These are phyloP conservation scores for Idaea biselata DNA, from an alignment of 2,888 invertebrate genomes.

Conservation along the genomic window DNA sequence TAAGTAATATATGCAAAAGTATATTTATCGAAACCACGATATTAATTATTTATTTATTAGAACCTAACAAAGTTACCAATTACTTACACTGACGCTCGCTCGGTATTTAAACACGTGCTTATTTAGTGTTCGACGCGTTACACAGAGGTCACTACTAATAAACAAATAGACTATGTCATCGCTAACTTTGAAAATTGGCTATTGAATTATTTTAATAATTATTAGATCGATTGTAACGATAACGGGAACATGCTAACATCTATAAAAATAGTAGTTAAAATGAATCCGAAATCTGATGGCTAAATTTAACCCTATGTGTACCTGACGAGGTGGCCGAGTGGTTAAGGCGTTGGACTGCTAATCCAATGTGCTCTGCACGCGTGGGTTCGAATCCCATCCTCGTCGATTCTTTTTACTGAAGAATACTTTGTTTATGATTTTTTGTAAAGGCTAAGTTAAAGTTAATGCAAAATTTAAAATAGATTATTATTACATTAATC, in stretches of 20 bases:
- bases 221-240: background rate
- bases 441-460: slow-evolving; percentile 4
- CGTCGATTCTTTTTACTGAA: slow-evolving; percentile 73
- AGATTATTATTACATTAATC: too few species aligned
- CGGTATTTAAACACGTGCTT: background rate
- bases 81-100: too few species aligned
- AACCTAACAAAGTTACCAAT: too few species aligned
- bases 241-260: background rate
- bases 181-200: background rate
- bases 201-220: background rate
- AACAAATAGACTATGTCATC: background rate
- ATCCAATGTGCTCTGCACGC: slow-evolving; percentile 93
- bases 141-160: background rate
- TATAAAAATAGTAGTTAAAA: background rate
- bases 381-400: slow-evolving; percentile 92
- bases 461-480: too few species aligned
- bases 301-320: slow-evolving; percentile 39
- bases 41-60: background rate
- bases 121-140: background rate
- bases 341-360: slow-evolving; percentile 93
- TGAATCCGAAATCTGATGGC: slow-evolving; percentile 12
- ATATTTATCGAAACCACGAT: background rate
- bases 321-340: slow-evolving; percentile 91
- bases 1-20: background rate
- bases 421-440: background rate